Conservation (phyloP, 2,113 vertebrate genomes). For the Corythaeola cristata region DNA sequence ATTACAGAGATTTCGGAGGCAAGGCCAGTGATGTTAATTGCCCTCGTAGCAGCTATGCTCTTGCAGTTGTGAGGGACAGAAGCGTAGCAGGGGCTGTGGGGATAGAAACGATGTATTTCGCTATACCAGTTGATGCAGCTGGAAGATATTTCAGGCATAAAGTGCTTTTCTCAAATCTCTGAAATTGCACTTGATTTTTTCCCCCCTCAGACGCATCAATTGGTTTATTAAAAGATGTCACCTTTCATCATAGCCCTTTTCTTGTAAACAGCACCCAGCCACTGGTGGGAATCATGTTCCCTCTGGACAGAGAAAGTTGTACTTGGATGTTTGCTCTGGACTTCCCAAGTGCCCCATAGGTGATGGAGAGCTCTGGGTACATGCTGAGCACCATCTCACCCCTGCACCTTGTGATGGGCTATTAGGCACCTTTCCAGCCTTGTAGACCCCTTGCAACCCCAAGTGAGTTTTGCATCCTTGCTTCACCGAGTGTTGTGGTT, state of each 20-base stretch:
- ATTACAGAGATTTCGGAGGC: neutral
- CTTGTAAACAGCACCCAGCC: neutral
- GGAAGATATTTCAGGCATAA: neutral
- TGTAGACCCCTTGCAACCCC: neutral
- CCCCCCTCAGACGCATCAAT: neutral
- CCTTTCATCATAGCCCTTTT: neutral
- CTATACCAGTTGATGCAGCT: neutral
- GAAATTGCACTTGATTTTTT: neutral
- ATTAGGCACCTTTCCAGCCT: neutral
- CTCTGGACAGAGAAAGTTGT: neutral
- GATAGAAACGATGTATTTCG: neutral
- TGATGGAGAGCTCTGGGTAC: neutral
- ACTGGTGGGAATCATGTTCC: fast-evolving
- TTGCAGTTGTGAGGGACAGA: neutral
- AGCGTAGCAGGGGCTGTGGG: neutral
- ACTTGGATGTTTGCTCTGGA: neutral
- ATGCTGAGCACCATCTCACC: neutral
- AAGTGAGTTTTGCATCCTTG: neutral
- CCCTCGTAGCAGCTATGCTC: neutral
- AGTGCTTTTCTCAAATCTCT: neutral
- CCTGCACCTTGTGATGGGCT: neutral
- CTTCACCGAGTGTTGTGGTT: neutral
- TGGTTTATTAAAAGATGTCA: neutral
- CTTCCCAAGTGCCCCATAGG: neutral
- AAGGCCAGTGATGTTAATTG: neutral